Evolutionary conservation across 2,113 vertebrate species (phyloP).

Genomic region (Erythrocebus patas): DNA sequence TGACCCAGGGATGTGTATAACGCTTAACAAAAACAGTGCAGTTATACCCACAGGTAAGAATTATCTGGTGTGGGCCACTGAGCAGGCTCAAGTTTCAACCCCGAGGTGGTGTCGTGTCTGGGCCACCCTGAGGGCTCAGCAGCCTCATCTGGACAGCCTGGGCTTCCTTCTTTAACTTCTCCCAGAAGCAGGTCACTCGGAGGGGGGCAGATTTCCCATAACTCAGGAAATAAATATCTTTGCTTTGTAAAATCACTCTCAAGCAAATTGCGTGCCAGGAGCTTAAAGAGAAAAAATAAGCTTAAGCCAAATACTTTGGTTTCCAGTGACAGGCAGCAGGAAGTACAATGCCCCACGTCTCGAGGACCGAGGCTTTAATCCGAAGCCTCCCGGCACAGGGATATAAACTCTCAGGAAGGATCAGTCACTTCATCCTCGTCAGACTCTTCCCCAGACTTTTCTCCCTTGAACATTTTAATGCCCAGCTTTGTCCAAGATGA

Average conservation of each 20-base stretch:
- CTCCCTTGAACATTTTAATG: constrained; percentile 16
- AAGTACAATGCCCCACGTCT: not conserved
- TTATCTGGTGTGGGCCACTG: fast-evolving
- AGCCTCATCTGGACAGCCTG: fast-evolving
- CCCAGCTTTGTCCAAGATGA: not conserved
- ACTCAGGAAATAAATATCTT: constrained; percentile 49
- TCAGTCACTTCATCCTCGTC: constrained; percentile 42
- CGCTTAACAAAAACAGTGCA: not conserved
- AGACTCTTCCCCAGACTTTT: not conserved
- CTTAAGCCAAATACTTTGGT: constrained; percentile 30
- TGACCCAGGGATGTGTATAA: not conserved
- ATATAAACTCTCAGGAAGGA: not conserved
- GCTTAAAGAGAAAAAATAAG: constrained; percentile 61
- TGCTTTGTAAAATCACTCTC: constrained; percentile 45
- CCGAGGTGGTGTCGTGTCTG: fast-evolving
- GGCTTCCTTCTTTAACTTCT: not conserved
- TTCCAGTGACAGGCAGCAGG: constrained; percentile 47
- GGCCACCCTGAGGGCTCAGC: fast-evolving
- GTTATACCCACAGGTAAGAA: fast-evolving
- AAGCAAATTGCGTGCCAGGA: not conserved
- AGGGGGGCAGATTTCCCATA: not conserved
- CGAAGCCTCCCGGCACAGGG: not conserved
- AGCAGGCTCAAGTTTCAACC: not conserved
- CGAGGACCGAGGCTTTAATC: constrained; percentile 12
- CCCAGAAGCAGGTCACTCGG: not conserved